These are phyloP conservation scores for Rhaphigaster nebulosa DNA, from an alignment of 2,888 invertebrate species.

Conservation along the genomic window DNA sequence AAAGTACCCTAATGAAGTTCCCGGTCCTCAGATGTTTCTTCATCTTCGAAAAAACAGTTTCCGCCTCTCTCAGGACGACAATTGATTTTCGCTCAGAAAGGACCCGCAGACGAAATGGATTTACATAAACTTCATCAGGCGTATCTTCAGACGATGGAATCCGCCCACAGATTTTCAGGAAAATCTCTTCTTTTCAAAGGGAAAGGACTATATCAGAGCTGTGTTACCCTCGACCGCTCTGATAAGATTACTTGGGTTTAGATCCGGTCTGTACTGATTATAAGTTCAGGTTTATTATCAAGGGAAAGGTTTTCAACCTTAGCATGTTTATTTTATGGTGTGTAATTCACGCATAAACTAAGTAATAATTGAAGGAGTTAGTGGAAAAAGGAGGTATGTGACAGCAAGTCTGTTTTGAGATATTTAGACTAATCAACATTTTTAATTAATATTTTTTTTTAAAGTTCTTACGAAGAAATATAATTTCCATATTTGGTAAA, in stretches of 20 bases:
- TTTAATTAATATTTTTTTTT: too few relatives aligned
- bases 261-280: not conserved
- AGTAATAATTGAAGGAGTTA: too few relatives aligned
- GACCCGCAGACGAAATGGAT: constrained; percentile 17
- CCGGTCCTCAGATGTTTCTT: not conserved
- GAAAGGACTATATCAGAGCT: not conserved
- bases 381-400: too few relatives aligned
- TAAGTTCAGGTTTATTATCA: not conserved
- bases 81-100: constrained; percentile 26
- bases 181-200: constrained; percentile 3
- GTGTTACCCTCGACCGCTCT: not conserved
- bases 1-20: constrained; percentile 29
- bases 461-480: too few relatives aligned
- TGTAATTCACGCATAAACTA: too few relatives aligned
- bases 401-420: too few relatives aligned
- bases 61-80: not conserved
- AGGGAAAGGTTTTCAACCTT: too few relatives aligned
- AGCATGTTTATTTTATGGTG: too few relatives aligned
- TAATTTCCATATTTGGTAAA: too few relatives aligned
- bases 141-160: not conserved
- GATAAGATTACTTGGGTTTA: not conserved
- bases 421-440: too few relatives aligned
- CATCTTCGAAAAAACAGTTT: constrained; percentile 13
- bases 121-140: constrained; percentile 47
- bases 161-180: not conserved